Percentiles rank a stretch among this genome's conserved stretches.
Evolutionary conservation across 2,797 vertebrate species (phyloP).

Genomic region (Tolypeutes matacus): DNA sequence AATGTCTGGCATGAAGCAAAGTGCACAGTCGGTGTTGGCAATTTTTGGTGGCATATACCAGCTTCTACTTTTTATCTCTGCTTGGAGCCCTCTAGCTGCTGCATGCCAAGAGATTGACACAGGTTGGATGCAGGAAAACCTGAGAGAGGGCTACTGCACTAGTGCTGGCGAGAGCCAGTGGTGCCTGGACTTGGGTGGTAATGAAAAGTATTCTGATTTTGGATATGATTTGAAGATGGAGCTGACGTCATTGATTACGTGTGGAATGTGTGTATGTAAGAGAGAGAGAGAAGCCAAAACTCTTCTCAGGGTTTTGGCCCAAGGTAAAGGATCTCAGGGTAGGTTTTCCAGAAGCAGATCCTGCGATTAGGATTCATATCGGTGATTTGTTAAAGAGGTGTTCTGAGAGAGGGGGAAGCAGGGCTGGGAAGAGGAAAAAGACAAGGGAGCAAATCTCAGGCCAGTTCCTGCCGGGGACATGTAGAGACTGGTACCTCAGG

Average conservation of each 20-base stretch:
- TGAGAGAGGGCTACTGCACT: neutral
- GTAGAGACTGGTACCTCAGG: fast-evolving
- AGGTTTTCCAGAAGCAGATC: too few species aligned
- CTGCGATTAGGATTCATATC: too few species aligned
- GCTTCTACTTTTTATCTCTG: neutral
- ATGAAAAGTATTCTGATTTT: neutral
- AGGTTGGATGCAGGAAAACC: neutral
- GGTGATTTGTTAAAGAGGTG: too few species aligned
- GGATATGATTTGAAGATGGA: neutral
- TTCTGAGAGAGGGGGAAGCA: too few species aligned
- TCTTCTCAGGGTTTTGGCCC: too few species aligned
- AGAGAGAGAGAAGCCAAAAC: neutral
- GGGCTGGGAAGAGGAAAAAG: neutral
- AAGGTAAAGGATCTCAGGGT: too few species aligned
- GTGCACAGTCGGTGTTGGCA: neutral
- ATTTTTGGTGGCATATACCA: too few species aligned
- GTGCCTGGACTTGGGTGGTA: neutral
- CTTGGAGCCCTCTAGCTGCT: neutral
- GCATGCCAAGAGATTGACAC: neutral
- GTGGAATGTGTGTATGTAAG: neutral
- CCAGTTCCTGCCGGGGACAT: too few species aligned
- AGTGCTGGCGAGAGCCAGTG: neutral
- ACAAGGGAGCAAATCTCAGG: neutral
- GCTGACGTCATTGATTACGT: neutral
- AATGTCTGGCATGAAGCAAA: neutral